These are phyloP conservation scores for Anticlea derivata DNA, from an alignment of 2,888 invertebrate species.

Conservation along the genomic window DNA sequence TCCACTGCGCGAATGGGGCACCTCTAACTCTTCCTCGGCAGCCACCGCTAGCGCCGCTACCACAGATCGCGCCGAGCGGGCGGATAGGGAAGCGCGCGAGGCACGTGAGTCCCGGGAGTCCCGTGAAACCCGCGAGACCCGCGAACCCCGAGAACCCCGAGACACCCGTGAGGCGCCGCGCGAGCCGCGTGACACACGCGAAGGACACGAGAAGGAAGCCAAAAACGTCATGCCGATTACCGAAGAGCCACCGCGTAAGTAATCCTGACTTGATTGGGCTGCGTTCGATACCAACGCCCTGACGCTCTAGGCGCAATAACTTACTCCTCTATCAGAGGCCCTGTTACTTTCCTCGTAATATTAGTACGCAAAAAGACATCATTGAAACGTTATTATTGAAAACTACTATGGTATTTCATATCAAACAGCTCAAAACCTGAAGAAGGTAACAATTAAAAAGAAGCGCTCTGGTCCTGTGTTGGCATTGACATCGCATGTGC, in stretches of 20 bases:
- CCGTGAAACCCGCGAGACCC: not conserved
- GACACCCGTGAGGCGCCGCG: not conserved
- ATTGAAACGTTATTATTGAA: too few relatives aligned
- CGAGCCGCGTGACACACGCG: slow-evolving; percentile 12
- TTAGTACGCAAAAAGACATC: too few relatives aligned
- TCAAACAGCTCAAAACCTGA: too few relatives aligned
- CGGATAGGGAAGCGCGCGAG: slow-evolving; percentile 2
- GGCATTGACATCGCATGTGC: too few relatives aligned
- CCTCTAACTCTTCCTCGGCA: slow-evolving; percentile 14
- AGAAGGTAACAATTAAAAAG: too few relatives aligned
- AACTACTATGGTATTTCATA: too few relatives aligned
- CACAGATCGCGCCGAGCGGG: not conserved
- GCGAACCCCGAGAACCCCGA: not conserved
- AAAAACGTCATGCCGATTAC: slow-evolving; percentile 60
- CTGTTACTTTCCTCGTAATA: too few relatives aligned
- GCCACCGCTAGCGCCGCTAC: not conserved
- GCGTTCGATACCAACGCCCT: not conserved
- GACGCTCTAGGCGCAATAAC: too few relatives aligned
- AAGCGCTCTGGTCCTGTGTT: too few relatives aligned
- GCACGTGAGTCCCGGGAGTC: not conserved
- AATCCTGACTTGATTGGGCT: not conserved
- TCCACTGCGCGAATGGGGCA: slow-evolving; percentile 70
- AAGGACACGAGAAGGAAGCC: slow-evolving; percentile 82
- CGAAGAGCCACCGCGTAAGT: slow-evolving; percentile 92
- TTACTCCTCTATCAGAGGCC: too few relatives aligned